A percentile compares a stretch with the other conserved stretches of the same genome.
phyloP scores from a whole-genome alignment of 1,140 invertebrate genomes.

The Zophobas morio region DNA sequence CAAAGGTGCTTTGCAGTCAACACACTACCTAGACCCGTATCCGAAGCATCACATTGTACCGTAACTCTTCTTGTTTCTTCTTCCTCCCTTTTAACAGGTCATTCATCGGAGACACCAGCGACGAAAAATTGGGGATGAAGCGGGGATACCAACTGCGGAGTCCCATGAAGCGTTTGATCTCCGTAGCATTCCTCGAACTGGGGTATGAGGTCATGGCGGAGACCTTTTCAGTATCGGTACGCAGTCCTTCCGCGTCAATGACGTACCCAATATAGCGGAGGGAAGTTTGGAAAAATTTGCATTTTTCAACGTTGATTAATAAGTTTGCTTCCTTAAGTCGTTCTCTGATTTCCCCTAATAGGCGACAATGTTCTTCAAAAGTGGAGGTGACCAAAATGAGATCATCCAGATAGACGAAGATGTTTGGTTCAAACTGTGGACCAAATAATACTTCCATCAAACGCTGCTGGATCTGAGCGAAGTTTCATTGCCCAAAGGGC shows the following conservation, averaged over 20 bases:
- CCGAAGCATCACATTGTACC: slow-evolving; percentile 51
- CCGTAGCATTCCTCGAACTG: background rate
- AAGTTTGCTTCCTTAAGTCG: slow-evolving; percentile 5
- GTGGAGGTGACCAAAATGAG: background rate
- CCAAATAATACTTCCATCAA: slow-evolving; percentile 64
- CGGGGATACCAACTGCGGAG: slow-evolving; percentile 2
- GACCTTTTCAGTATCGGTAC: slow-evolving; percentile 10
- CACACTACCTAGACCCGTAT: slow-evolving; percentile 4
- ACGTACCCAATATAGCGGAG: slow-evolving; percentile 5
- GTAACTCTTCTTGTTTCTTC: slow-evolving; percentile 21
- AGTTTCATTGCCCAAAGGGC: slow-evolving; percentile 65
- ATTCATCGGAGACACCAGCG: background rate
- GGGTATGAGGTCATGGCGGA: background rate
- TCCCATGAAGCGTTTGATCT: too few relatives aligned
- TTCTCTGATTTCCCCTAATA: background rate
- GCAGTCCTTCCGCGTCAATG: background rate
- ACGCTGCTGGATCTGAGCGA: slow-evolving; percentile 65
- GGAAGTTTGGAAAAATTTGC: slow-evolving; percentile 1
- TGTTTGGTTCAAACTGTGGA: slow-evolving; percentile 59
- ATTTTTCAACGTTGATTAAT: background rate
- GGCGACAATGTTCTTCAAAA: background rate
- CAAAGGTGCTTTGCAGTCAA: slow-evolving; percentile 21
- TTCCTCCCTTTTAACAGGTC: background rate
- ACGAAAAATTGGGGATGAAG: background rate
- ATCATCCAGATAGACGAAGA: slow-evolving; percentile 50